A percentile compares a stretch with the other conserved stretches of the same genome.
Evolutionary conservation across 2,888 invertebrate species (phyloP).

Genomic region (Criorhina ranunculi): DNA sequence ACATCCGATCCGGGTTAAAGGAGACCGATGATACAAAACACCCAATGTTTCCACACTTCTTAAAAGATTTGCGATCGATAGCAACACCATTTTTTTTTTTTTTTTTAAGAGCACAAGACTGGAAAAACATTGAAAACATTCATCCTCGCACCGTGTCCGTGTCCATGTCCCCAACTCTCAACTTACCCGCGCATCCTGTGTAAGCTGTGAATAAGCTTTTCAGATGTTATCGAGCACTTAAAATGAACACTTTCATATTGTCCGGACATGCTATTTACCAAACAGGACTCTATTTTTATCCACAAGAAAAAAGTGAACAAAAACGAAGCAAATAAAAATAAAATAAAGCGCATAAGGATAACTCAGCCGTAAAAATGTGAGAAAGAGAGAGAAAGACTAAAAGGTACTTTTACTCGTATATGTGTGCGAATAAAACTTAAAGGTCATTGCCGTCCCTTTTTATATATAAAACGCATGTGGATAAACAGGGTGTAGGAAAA

Average conservation of each 20-base stretch:
- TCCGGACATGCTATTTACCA: conserved; percentile 22
- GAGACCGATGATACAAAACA: neutral
- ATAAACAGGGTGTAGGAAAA: conserved; percentile 17
- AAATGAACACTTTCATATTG: conserved; percentile 44
- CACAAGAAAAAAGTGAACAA: conserved; percentile 9
- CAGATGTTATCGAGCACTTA: conserved; percentile 45
- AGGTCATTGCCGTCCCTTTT: conserved; percentile 48
- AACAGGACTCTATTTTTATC: conserved; percentile 27
- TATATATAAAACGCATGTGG: conserved; percentile 26
- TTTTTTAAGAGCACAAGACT: neutral
- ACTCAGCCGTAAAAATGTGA: conserved; percentile 23
- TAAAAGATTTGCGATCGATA: conserved; percentile 10
- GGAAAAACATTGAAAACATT: conserved; percentile 10
- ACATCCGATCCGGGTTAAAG: neutral
- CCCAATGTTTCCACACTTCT: conserved; percentile 13
- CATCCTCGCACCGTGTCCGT: too few relatives aligned
- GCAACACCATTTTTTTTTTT: too few relatives aligned
- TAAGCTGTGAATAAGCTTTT: conserved; percentile 22
- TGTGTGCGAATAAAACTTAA: conserved; percentile 34
- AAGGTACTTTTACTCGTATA: neutral
- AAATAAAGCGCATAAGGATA: conserved; percentile 32
- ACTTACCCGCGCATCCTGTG: conserved; percentile 7
- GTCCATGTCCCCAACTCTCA: neutral
- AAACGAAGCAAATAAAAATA: conserved; percentile 19
- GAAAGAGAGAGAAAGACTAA: neutral